A percentile compares a stretch with the other conserved stretches of the same genome.
Evolutionary conservation across 2,888 invertebrate genomes (phyloP).

Genomic region (Halocaridina rubra): DNA sequence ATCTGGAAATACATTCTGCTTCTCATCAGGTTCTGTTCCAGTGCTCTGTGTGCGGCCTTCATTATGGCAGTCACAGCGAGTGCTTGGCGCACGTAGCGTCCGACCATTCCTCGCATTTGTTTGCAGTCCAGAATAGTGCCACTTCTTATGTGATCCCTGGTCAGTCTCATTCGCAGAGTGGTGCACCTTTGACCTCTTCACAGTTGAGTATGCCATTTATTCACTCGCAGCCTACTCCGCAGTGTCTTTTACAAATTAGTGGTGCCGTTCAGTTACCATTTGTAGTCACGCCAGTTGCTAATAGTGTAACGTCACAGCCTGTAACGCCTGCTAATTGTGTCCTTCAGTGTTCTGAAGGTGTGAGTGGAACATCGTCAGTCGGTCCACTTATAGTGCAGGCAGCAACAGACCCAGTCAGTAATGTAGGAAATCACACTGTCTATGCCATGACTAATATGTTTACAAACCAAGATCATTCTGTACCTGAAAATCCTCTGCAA

Average conservation of each 20-base stretch:
- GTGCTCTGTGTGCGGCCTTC: conserved; percentile 33
- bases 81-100: conserved; percentile 26
- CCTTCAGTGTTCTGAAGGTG: conserved; percentile 12
- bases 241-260: conserved; percentile 12
- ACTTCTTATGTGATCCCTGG: conserved; percentile 1
- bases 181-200: not conserved
- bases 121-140: conserved; percentile 7
- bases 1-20: conserved; percentile 4
- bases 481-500: not conserved
- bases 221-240: conserved; percentile 2
- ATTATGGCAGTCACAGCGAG: conserved; percentile 30
- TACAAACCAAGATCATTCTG: not conserved
- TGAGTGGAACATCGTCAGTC: not conserved
- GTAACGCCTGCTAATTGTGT: not conserved
- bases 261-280: not conserved
- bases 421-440: conserved; percentile 10
- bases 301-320: not conserved
- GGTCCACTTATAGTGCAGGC: not conserved
- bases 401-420: not conserved
- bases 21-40: conserved; percentile 35
- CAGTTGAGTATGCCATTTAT: conserved; percentile 2
- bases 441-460: conserved; percentile 13
- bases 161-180: not conserved
- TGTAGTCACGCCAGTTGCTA: not conserved
- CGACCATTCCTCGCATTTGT: conserved; percentile 25